Base-by-base conservation (phyloP, 2,888 invertebrate genomes). In the Apodemia duryi region DNA sequence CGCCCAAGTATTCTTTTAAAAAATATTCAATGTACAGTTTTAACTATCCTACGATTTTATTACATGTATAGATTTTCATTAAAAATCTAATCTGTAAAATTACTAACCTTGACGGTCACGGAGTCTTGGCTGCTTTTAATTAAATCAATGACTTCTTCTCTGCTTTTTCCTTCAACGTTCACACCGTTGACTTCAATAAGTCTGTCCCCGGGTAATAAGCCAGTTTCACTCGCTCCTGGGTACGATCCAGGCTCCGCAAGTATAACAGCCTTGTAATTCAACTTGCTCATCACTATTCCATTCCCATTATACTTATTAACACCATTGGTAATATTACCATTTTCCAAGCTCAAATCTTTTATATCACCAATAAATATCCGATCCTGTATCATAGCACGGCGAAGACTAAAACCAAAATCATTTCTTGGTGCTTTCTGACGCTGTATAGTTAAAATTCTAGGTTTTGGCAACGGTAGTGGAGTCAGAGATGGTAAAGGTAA, bases 121-220 rank as follows among this genome's bases (percentile, higher is more conserved):
- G 93, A 94, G 76, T 96, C 96, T 65, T 95, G 95, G 71, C 96
- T 97, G 70, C 96, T 95, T 77, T 97, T 96, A 75, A 99, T 98
- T 81, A 98, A 94, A 82, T 98, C 98, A 74, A 98, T 98, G 71
- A 99, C 96, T 77, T 97, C 96, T 83, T 98, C 98, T 65, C 98
- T 94, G 63, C 95, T 95, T 79, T 96, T 95, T 65, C 95, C 96
- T 80, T 97, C 97, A 0, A 98, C 98, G 69, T 95, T 94, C 38
- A 95, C 93, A 38, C 96, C 96, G 80, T 98, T 98, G 46, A 99
- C 98, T 92, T 98, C 97, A 73, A 98, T 91, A 41, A 99, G 93
- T 74, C 97, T 94, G 87, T 99, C 99, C 6, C 99, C 99, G n/a
- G 98, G 98, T 67, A 98, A 91, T 35, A 99, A 92, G 5, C 98